Percentiles rank a stretch among this genome's conserved stretches.
Conservation (phyloP, 2,888 invertebrate species). For the Drosophila limbata region DNA sequence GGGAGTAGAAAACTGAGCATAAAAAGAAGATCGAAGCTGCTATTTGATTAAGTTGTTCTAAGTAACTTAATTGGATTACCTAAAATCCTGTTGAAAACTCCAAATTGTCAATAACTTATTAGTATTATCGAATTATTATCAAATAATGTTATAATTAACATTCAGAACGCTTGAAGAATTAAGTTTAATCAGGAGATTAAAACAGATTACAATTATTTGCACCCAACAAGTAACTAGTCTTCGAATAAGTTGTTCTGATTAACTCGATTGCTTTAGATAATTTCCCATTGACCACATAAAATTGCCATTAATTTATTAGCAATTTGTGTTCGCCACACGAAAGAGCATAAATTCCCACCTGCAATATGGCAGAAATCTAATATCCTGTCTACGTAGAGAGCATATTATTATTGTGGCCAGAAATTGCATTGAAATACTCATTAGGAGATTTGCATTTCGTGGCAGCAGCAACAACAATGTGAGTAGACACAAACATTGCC, state of each 20-base stretch:
- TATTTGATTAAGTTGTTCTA: not conserved
- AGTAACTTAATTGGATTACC: not conserved
- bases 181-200: not conserved
- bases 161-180: not conserved
- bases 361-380: slow-evolving; percentile 10
- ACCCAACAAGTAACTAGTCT: not conserved
- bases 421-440: slow-evolving; percentile 17
- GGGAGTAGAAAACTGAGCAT: not conserved
- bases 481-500: not conserved
- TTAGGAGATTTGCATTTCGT: slow-evolving; percentile 9
- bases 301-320: slow-evolving; percentile 2
- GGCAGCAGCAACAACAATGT: slow-evolving; percentile 1
- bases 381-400: slow-evolving; percentile 5
- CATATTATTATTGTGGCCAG: slow-evolving; percentile 2
- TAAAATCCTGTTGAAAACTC: not conserved
- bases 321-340: not conserved
- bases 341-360: slow-evolving; percentile 3
- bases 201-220: slow-evolving; percentile 8
- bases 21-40: no score
- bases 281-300: slow-evolving; percentile 15
- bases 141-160: no score
- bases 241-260: not conserved
- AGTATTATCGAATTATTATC: not conserved
- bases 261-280: slow-evolving; percentile 5
- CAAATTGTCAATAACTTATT: not conserved